Evolutionary conservation across 2,888 invertebrate species (phyloP), one percentile per base, ranked within the genome.

Genomic region (Falcaria lacertinaria): DNA sequence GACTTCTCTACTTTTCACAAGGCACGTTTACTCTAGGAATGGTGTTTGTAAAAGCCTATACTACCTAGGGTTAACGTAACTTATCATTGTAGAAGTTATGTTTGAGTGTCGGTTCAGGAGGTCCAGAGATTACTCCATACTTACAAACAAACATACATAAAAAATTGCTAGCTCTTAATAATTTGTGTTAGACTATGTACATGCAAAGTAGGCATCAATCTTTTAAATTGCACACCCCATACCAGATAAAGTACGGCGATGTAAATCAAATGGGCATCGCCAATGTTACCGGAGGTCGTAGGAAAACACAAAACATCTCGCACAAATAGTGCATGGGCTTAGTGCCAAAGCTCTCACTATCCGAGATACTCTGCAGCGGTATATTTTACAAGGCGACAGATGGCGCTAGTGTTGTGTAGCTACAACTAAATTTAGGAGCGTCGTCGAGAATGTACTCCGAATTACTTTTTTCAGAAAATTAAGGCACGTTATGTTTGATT

Each of bases 311-410:
- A 60, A 65, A 67, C 60, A 47, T 48, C 47, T 41, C 52, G 52
- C 47, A 43, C 43, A 35, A 41, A 46, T 46, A 42, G 41, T 52
- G 52, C 63, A 68, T 69, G 71, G 74, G 76, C 73, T 74, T 69
- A 69, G 60, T 74, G 76, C 77, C 73, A 73, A 69, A 64, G 57
- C 59, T 53, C n/a, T n/a, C n/a, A n/a, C n/a, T n/a, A n/a, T n/a
- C n/a, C n/a, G n/a, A n/a, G n/a, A n/a, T n/a, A 44, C 43, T 53
- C 52, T 63, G 64, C 64, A 60, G 57, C 60, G 59, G 53, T 60
- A 63, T 80, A 64, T 67, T 78, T 80, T 80, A 80, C 69, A 56
- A 45, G 52, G 39, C 67, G 64, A 64, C 80, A 79, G 73, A 74
- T 78, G 77, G 71, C 66, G 63, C 53, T 61, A 60, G 57, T 45